Base-by-base conservation (phyloP, 2,888 invertebrate genomes). In the Fragum sueziense region DNA sequence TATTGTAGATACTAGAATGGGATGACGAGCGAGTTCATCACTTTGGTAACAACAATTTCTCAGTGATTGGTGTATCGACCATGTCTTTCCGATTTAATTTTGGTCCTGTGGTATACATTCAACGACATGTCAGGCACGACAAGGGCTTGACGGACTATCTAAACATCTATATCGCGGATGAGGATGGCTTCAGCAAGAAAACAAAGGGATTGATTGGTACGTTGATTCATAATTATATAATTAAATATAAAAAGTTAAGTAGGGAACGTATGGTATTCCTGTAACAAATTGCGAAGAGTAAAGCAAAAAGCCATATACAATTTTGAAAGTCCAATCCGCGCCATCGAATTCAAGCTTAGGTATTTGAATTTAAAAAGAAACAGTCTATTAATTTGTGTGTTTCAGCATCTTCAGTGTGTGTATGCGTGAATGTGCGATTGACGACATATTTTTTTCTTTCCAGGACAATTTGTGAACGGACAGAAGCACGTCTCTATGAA, bases 401-500 rank as follows among this genome's bases (percentile, higher is more conserved):
- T 41, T 31, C 7, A 57, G 57, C 14, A 17, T 22, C n/a, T 57
- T 57, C n/a, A 57, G n/a, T 57, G 57, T n/a, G 25, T 57, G 14
- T 9, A 9, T 57, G 7, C 7, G 9, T 29, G 29, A 9, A 17
- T 62, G 29, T n/a, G n/a, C 25, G 25, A 62, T 31, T 62, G 11
- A 25, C 27, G 31, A 14, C 20, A 31, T 57, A n/a, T 14, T 51
- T 25, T 11, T 67, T 4, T 57, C 31, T 70, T 70, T 69, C 1
- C 61, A 79, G 83, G 83, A 33, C 83, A 83, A 52, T 83, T 83
- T 51, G 83, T 80, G 0, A 83, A 83, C 51, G 83, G 82, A 22
- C 79, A 76, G 29, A 82, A 77, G 22, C 82, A 79, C 33, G 69
- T 82, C 9, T 37, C 57, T 3, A 57, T 74, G 51, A 67, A 59